Percentiles rank a stretch among this genome's conserved stretches.
phyloP scores from a whole-genome alignment of 2,113 vertebrate species.

The Astatoreochromis straeleni region DNA sequence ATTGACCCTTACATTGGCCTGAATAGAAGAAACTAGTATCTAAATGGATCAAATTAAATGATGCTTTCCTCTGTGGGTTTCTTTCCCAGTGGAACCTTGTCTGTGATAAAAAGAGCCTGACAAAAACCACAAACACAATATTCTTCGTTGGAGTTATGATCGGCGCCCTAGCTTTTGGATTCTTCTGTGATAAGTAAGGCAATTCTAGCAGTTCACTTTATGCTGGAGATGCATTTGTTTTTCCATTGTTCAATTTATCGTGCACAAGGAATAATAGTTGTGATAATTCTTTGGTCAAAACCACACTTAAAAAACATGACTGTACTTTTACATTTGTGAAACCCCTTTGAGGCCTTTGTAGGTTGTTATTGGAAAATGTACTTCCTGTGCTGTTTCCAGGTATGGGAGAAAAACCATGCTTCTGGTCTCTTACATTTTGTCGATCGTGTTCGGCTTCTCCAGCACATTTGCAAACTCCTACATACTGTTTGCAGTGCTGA shows the following conservation, averaged over 20 bases:
- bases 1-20: background rate
- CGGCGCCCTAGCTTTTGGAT: constrained; percentile 73
- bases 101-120: constrained; percentile 75
- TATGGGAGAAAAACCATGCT: constrained; percentile 62
- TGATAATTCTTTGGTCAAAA: background rate
- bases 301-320: background rate
- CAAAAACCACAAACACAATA: constrained; percentile 68
- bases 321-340: background rate
- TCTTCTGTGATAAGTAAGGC: constrained; percentile 77
- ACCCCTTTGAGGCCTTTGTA: background rate
- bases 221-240: background rate
- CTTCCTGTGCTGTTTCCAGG: constrained; percentile 25
- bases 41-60: rapidly evolving
- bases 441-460: constrained; percentile 43
- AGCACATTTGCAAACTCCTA: constrained; percentile 60
- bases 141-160: constrained; percentile 78
- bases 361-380: background rate
- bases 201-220: background rate
- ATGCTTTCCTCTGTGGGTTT: background rate
- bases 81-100: constrained; percentile 79
- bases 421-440: constrained; percentile 52
- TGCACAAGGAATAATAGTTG: background rate
- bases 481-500: constrained; percentile 48
- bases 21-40: background rate
- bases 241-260: background rate